phyloP scores from a whole-genome alignment of 2,888 invertebrate species.

The Patella ulyssiponensis region DNA sequence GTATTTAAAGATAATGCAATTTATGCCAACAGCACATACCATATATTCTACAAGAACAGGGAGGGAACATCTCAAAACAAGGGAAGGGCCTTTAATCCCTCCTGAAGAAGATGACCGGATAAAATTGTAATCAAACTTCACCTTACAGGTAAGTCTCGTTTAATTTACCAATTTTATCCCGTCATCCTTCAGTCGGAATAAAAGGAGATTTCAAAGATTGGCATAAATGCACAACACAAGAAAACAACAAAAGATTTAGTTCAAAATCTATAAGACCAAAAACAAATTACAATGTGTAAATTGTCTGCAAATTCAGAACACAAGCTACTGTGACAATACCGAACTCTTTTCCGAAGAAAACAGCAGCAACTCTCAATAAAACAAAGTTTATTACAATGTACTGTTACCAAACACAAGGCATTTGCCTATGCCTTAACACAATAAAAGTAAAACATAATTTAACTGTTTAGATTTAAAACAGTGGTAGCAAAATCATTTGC shows the following conservation, averaged over 20 bases:
- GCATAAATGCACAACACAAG: not conserved
- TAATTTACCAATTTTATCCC: not conserved
- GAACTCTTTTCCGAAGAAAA: no score
- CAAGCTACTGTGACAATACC: no score
- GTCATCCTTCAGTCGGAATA: slow-evolving; percentile 3
- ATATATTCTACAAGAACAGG: not conserved
- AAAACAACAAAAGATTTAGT: not conserved
- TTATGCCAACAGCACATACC: not conserved
- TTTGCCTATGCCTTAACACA: no score
- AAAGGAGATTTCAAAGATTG: not conserved
- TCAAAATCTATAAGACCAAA: no score
- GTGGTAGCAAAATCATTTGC: not conserved
- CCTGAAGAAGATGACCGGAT: slow-evolving; percentile 3
- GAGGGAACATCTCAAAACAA: not conserved
- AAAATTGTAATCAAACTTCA: slow-evolving; percentile 2
- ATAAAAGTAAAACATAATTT: no score
- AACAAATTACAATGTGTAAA: no score
- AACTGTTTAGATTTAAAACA: not conserved
- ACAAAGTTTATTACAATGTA: no score
- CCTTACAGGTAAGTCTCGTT: not conserved
- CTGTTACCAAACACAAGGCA: no score
- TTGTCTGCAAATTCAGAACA: no score
- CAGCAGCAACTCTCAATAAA: no score
- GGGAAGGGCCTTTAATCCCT: slow-evolving; percentile 6
- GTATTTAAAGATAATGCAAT: not conserved